Conservation (phyloP, 1,140 invertebrate species). For the Cepaea nemoralis region DNA sequence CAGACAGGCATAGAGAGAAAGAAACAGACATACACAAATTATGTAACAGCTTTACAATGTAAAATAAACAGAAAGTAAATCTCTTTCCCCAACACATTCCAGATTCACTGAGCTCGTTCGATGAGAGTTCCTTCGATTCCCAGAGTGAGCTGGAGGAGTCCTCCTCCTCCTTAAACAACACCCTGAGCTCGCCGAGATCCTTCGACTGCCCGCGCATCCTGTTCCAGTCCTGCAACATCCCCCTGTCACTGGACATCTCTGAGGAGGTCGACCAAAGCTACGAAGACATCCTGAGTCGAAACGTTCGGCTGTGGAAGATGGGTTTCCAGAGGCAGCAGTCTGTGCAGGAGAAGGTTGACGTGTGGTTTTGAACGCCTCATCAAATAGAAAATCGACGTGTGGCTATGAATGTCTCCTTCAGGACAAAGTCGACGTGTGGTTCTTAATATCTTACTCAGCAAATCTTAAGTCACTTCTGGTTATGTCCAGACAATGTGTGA, state of each 20-base stretch:
- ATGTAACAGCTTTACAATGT: too few species aligned
- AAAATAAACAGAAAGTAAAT: too few species aligned
- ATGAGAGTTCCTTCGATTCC: constrained; percentile 1
- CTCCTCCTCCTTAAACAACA: not conserved
- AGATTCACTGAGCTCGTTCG: not conserved
- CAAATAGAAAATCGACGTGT: too few species aligned
- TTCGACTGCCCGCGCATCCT: too few species aligned
- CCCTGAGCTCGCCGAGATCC: not conserved
- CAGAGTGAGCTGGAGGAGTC: not conserved
- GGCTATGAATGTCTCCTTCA: too few species aligned
- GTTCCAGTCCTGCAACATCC: not conserved
- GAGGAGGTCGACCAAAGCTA: not conserved
- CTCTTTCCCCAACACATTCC: too few species aligned
- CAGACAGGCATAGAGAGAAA: too few species aligned
- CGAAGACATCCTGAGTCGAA: constrained; percentile 12
- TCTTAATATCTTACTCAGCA: too few species aligned
- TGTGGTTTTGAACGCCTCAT: not conserved
- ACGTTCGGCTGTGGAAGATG: constrained; percentile 16
- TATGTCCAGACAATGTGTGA: too few species aligned
- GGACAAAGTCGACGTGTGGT: too few species aligned
- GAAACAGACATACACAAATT: too few species aligned
- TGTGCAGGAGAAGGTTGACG: not conserved
- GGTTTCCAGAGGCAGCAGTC: not conserved
- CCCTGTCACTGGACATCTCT: not conserved
- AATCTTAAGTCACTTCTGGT: too few species aligned